A percentile compares a stretch with the other conserved stretches of the same genome.
phyloP scores from a whole-genome alignment of 2,113 vertebrate genomes.

The Gymnarchus niloticus region DNA sequence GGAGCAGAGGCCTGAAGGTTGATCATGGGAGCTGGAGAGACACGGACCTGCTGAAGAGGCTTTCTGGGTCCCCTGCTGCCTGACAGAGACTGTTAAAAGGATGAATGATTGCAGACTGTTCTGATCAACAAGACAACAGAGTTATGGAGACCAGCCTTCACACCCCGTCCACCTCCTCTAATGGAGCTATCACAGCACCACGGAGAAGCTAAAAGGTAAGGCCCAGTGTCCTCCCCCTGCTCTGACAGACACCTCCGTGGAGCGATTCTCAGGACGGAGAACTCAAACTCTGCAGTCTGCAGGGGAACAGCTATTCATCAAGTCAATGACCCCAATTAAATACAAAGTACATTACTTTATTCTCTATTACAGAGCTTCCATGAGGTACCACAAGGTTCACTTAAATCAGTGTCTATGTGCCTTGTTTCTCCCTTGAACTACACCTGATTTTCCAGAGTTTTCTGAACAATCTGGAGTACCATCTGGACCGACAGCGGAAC shows the following conservation, averaged over 20 bases:
- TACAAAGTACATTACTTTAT: not conserved
- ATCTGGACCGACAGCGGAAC: not conserved
- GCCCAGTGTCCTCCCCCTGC: not conserved
- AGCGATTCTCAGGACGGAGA: not conserved
- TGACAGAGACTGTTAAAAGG: not conserved
- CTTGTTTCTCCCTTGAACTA: not conserved
- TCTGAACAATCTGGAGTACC: not conserved
- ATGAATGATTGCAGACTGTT: not conserved
- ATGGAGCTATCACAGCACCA: constrained; percentile 7
- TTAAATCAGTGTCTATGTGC: not conserved
- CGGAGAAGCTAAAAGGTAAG: not conserved
- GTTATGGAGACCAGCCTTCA: not conserved
- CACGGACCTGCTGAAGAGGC: not conserved
- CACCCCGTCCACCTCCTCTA: not conserved
- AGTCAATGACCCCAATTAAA: not conserved
- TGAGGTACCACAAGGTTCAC: not conserved
- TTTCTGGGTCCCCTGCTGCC: not conserved
- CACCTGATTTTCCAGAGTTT: not conserved
- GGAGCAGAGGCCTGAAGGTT: not conserved
- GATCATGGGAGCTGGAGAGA: not conserved
- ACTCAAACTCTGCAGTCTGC: not conserved
- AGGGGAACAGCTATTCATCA: not conserved
- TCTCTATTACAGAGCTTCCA: not conserved
- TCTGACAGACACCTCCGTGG: not conserved
- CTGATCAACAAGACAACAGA: not conserved